A percentile compares a stretch with the other conserved stretches of the same genome.
Evolutionary conservation across 1,140 invertebrate species (phyloP).

Genomic region (Eciton burchellii): DNA sequence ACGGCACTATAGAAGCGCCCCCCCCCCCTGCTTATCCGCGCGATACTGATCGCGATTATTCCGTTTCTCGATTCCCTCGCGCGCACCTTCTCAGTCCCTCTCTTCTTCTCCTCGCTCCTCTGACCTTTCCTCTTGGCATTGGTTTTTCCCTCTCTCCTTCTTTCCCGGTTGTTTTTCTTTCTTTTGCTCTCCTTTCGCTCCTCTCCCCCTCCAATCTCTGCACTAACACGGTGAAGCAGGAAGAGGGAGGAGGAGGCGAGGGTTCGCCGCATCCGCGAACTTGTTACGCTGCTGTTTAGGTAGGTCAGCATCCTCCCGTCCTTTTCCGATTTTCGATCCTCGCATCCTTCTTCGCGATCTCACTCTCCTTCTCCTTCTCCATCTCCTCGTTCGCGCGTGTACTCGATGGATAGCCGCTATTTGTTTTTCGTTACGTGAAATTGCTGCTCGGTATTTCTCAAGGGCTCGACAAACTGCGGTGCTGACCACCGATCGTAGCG

Average conservation of each 20-base stretch:
- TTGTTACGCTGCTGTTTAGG: neutral
- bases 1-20: slow-evolving; percentile 1
- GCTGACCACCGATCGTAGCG: slow-evolving; percentile 76
- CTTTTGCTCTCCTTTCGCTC: neutral
- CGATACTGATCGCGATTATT: slow-evolving; percentile 38
- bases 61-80: slow-evolving; percentile 15
- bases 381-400: slow-evolving; percentile 24
- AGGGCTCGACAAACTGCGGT: slow-evolving; percentile 78
- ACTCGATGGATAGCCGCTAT: slow-evolving; percentile 73
- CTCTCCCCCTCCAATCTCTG: neutral
- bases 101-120: no score
- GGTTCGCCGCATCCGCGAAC: neutral
- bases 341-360: slow-evolving; percentile 25
- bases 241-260: no score
- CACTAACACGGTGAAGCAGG: neutral
- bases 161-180: neutral
- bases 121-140: no score
- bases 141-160: no score
- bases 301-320: slow-evolving; percentile 3
- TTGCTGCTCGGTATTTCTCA: slow-evolving; percentile 76
- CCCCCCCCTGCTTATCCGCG: slow-evolving; percentile 42
- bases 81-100: neutral
- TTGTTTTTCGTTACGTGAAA: slow-evolving; percentile 82
- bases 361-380: slow-evolving; percentile 28
- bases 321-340: slow-evolving; percentile 42